These are phyloP conservation scores for Erpetoichthys calabaricus DNA, from an alignment of 2,797 vertebrate species.

Conservation along the genomic window DNA sequence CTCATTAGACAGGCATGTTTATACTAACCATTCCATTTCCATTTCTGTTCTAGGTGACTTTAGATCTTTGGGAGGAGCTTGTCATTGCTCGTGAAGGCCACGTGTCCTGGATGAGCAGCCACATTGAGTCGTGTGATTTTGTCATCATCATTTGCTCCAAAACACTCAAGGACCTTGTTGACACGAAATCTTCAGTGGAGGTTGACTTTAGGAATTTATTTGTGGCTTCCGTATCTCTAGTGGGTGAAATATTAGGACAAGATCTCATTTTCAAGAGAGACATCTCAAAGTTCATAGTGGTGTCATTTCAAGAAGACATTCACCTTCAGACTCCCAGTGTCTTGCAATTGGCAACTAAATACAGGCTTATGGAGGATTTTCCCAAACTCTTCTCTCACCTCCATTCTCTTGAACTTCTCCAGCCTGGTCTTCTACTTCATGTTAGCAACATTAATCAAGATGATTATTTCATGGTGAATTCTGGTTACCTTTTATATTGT, in stretches of 20 bases:
- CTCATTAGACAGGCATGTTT: too few species aligned
- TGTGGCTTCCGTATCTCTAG: background rate
- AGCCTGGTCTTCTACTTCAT: background rate
- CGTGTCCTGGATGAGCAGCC: constrained; percentile 1
- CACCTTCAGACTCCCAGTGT: background rate
- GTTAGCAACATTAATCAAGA: background rate
- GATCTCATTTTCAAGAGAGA: background rate
- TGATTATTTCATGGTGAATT: background rate
- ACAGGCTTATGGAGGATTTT: constrained; percentile 2
- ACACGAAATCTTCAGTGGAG: background rate
- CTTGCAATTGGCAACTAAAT: constrained; percentile 3
- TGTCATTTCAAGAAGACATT: background rate
- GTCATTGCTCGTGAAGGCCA: constrained; percentile 3
- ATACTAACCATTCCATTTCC: too few species aligned
- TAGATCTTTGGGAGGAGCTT: constrained; percentile 9
- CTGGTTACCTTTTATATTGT: background rate
- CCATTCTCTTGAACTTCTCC: background rate
- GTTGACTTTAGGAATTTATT: background rate
- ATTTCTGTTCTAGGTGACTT: constrained; percentile 3
- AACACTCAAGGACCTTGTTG: constrained; percentile 1
- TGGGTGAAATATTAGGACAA: background rate
- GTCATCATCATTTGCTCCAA: constrained; percentile 8
- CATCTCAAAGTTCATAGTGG: constrained; percentile 1
- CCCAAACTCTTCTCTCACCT: constrained; percentile 2
- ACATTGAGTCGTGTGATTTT: background rate